A percentile compares a stretch with the other conserved stretches of the same genome.
Evolutionary conservation across 2,888 invertebrate species (phyloP).

Genomic region (Flexamia atlantica): DNA sequence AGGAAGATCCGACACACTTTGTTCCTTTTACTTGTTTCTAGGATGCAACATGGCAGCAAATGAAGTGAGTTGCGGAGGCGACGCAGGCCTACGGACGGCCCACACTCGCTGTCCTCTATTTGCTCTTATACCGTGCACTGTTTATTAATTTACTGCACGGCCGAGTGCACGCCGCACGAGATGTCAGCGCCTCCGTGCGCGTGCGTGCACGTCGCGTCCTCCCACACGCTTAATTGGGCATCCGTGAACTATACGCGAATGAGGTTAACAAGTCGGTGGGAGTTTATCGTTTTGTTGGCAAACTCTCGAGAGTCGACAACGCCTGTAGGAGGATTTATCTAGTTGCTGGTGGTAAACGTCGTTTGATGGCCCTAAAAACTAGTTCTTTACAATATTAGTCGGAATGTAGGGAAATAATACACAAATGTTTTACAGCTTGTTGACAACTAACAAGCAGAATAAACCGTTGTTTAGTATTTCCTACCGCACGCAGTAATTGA

Average conservation of each 20-base stretch:
- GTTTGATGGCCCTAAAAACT: no score
- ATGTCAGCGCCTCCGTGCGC: not conserved
- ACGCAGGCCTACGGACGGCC: not conserved
- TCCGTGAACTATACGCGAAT: slow-evolving; percentile 12
- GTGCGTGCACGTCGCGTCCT: not conserved
- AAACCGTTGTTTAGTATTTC: no score
- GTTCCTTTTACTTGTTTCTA: not conserved
- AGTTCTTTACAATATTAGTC: no score
- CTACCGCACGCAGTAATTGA: no score
- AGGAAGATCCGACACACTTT: not conserved
- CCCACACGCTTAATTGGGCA: slow-evolving; percentile 15
- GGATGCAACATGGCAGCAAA: not conserved
- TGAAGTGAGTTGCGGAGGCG: slow-evolving; percentile 7
- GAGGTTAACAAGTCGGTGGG: slow-evolving; percentile 23
- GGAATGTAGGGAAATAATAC: no score
- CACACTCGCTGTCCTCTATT: slow-evolving; percentile 5
- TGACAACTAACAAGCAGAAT: no score
- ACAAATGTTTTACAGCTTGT: no score
- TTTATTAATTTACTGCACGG: slow-evolving; percentile 28
- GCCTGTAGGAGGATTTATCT: slow-evolving; percentile 10
- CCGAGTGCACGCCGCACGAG: not conserved
- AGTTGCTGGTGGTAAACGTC: not conserved
- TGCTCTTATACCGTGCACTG: slow-evolving; percentile 28
- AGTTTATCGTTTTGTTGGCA: slow-evolving; percentile 29
- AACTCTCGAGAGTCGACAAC: not conserved